Base-by-base conservation (phyloP, 2,797 vertebrate genomes). In the Paguma larvata region DNA sequence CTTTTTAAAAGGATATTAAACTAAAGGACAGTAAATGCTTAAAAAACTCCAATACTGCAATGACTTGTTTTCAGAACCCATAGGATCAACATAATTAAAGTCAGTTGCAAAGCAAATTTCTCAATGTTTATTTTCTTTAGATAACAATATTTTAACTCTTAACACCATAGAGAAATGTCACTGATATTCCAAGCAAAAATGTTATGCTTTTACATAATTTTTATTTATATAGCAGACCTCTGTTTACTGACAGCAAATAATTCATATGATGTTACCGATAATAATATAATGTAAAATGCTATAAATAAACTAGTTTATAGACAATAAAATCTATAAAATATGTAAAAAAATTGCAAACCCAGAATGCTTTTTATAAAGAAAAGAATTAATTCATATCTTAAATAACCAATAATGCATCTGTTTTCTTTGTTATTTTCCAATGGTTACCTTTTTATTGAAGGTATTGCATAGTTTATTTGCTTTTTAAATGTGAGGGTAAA, bases 1-100 rank as follows among this genome's bases (percentile, higher is more conserved):
- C 2, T 84, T 94, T 95, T 92, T 89, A 10, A 94, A 89, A 97
- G 13, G 8, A 85, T n/a, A 73, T 67, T 38, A 93, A 84, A 0
- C 11, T 89, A 70, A 90, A 83, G 0, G 30, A 86, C 78, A 62
- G 72, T 85, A 86, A 85, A 91, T 77, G 15, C 72, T 90, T 85
- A 38, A 80, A 94, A 97, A 89, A 7, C 6, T 77, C n/a, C 41
- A 73, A 48, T 93, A 92, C 25, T 68, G 1, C 25, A 79, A 19
- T 77, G 80, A 73, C 18, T 95, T 41, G 89, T 89, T 85, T 86
- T 96, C 88, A 92, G n/a, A 96, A 88, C 11, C 1, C 30, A 21
- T 41, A 62, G 19, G 30, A 72, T 91, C 51, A 95, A 87, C 62
- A 48, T 86, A 90, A 92, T 70, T 96, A 70, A 94, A 94, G 92